A percentile compares a stretch with the other conserved stretches of the same genome.
Conservation (phyloP, 2,113 vertebrate genomes). For the Columba janthina region DNA sequence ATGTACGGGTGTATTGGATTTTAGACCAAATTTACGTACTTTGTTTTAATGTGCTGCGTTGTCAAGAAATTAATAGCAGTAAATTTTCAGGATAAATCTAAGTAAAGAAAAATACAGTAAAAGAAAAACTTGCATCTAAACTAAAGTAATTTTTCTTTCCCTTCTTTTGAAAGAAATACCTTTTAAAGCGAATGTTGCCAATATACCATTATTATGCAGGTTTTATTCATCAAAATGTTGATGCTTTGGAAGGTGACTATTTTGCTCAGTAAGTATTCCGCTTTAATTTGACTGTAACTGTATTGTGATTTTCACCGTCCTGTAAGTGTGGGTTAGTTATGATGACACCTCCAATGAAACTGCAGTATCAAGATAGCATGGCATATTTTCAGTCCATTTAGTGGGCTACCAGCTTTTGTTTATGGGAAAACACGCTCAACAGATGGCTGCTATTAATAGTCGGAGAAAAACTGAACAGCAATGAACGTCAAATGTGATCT, state of each 20-base stretch:
- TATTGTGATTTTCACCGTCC: not conserved
- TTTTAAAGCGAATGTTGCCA: constrained; percentile 76
- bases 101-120: not conserved
- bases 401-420: not conserved
- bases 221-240: constrained; percentile 65
- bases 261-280: constrained; percentile 74
- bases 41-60: not conserved
- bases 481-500: not conserved
- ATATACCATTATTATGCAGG: constrained; percentile 75
- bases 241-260: constrained; percentile 63
- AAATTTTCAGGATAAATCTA: not conserved
- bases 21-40: not conserved
- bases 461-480: not conserved
- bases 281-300: not conserved
- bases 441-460: not conserved
- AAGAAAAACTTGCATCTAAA: not conserved
- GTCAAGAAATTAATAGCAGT: not conserved
- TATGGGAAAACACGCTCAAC: not conserved
- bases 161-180: constrained; percentile 78
- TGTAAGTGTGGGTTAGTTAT: not conserved
- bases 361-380: not conserved
- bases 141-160: constrained; percentile 35
- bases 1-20: not conserved
- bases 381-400: not conserved
- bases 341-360: not conserved